Conservation (phyloP, 2,797 vertebrate genomes). For the Argentina silus region DNA sequence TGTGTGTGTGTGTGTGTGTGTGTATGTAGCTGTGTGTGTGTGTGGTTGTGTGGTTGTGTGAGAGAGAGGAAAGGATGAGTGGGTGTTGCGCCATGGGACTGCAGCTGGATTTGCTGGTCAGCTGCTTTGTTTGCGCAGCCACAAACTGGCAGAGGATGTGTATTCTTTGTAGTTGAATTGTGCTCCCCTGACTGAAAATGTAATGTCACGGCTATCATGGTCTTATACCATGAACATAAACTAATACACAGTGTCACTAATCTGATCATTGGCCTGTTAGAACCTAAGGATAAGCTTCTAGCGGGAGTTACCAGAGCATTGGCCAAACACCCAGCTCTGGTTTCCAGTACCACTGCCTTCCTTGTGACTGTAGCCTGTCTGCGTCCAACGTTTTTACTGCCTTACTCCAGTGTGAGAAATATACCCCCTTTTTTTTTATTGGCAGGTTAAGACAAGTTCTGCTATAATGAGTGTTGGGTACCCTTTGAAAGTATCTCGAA, state of each 20-base stretch:
- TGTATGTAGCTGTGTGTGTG: background rate
- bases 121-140: slow-evolving; percentile 62
- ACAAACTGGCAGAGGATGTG: slow-evolving; percentile 16
- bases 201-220: no score
- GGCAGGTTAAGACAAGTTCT: slow-evolving; percentile 57
- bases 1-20: background rate
- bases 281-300: background rate
- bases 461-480: slow-evolving; percentile 71
- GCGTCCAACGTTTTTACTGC: slow-evolving; percentile 51
- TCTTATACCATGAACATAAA: no score
- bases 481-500: slow-evolving; percentile 65
- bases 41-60: slow-evolving; percentile 21
- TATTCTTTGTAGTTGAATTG: no score
- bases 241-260: no score
- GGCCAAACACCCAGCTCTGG: slow-evolving; percentile 25
- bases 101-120: slow-evolving; percentile 73
- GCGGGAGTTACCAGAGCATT: background rate
- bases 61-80: slow-evolving; percentile 13
- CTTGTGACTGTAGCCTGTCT: slow-evolving; percentile 45
- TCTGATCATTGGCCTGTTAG: background rate
- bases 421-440: slow-evolving; percentile 30
- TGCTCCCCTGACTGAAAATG: no score
- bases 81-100: slow-evolving; percentile 40
- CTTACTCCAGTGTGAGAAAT: no score
- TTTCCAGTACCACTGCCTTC: slow-evolving; percentile 40